Evolutionary conservation across 2,113 vertebrate genomes (phyloP).

Genomic region (Diadophis punctatus): DNA sequence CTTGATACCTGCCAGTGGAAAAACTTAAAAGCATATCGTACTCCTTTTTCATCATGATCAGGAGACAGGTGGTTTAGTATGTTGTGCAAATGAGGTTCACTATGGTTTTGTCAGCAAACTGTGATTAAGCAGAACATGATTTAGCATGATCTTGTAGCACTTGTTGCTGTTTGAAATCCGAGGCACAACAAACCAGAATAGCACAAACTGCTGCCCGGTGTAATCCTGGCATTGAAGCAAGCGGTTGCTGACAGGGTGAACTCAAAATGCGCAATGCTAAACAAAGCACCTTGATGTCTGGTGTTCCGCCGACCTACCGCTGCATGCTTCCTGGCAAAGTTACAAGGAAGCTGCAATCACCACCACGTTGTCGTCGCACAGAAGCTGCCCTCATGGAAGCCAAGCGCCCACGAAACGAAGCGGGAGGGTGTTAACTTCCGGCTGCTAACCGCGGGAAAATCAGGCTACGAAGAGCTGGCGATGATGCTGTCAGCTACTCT

Average conservation of each 20-base stretch:
- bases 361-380: not conserved
- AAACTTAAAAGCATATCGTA: not conserved
- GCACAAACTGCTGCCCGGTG: not conserved
- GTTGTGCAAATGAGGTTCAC: not conserved
- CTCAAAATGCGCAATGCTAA: not conserved
- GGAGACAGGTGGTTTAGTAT: not conserved
- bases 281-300: not conserved
- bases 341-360: not conserved
- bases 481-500: not conserved
- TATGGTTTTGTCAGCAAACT: not conserved
- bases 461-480: not conserved
- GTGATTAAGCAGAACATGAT: not conserved
- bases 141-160: not conserved
- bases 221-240: not conserved
- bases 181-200: not conserved
- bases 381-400: not conserved
- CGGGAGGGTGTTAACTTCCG: not conserved
- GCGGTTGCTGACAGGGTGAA: not conserved
- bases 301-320: not conserved
- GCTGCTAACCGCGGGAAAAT: conserved; percentile 26
- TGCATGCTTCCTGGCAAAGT: not conserved
- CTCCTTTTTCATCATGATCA: not conserved
- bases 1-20: not conserved
- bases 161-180: not conserved
- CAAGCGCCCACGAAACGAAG: not conserved